Percentiles rank a stretch among this genome's conserved stretches.
These are phyloP conservation scores for Drosophila grimshawi DNA, from an alignment of 1,140 invertebrate genomes.

Conservation along the genomic window DNA sequence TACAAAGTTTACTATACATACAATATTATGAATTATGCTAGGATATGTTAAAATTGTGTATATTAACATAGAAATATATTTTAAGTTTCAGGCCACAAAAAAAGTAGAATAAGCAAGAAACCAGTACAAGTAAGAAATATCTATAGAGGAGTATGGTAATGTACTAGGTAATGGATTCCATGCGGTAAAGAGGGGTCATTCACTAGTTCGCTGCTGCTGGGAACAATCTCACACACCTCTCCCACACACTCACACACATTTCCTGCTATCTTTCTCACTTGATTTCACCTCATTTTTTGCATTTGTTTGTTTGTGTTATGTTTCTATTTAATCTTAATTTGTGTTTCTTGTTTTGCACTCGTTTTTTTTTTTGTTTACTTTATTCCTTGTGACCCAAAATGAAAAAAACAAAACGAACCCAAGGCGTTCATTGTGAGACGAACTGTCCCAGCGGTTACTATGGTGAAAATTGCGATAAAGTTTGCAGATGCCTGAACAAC, in stretches of 20 bases:
- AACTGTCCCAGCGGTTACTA: slow-evolving; percentile 91
- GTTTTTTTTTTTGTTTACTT: slow-evolving; percentile 47
- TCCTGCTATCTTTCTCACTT: slow-evolving; percentile 1
- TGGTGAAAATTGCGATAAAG: slow-evolving; percentile 90
- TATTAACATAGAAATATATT: too few relatives aligned
- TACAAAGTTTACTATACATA: too few relatives aligned
- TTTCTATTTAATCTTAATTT: slow-evolving; percentile 60
- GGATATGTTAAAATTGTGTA: too few relatives aligned
- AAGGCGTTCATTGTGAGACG: slow-evolving; percentile 93
- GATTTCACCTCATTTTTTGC: slow-evolving; percentile 19
- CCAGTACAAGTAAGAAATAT: too few relatives aligned
- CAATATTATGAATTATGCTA: too few relatives aligned
- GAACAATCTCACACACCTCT: background rate
- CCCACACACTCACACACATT: background rate
- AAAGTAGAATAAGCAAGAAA: too few relatives aligned
- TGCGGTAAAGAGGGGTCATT: too few relatives aligned
- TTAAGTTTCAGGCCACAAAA: too few relatives aligned
- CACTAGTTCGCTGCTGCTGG: too few relatives aligned
- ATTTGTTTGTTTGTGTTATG: slow-evolving; percentile 18
- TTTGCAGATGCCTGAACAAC: slow-evolving; percentile 93
- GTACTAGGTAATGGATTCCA: too few relatives aligned
- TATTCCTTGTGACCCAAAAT: slow-evolving; percentile 26
- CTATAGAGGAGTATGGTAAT: too few relatives aligned
- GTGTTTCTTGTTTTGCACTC: slow-evolving; percentile 68
- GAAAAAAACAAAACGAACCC: slow-evolving; percentile 23